Evolutionary conservation across 2,113 vertebrate genomes (phyloP), one percentile per base, ranked within the genome.

Genomic region (Mesitornis unicolor): DNA sequence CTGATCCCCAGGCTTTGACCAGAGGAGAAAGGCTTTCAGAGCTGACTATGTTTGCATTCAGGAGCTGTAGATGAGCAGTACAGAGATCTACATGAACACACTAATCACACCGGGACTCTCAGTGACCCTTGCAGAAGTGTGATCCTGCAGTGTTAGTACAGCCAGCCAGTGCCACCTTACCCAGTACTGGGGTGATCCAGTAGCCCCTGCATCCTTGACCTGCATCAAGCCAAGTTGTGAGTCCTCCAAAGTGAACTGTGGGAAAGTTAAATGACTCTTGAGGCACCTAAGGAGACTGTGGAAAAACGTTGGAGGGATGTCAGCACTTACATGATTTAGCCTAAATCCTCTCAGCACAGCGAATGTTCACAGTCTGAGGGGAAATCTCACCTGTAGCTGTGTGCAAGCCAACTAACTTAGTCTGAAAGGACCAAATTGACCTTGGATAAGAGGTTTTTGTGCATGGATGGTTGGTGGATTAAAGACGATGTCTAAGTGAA

Each of bases 401-500:
- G 77, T 33, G 8, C 76, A 81, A 70, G 79, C 63, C 93, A 96
- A 56, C 85, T 94, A 94, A 94, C 93, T 74, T 86, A 48, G 88
- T 67, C 76, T 97, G 96, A 96, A 97, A 96, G 90, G 79, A 95
- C 95, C 80, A 96, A 95, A 95, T 97, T 94, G 96, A 94, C 95
- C 95, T 95, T 84, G 73, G 85, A 84, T 96, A 96, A 97, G 85
- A 92, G 83, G 43, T 83, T 97, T 96, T 96, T 84, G 68, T 96
- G 93, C 93, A 94, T 94, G 95, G 68, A 59, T 95, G 90, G 68
- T 77, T 88, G 78, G 54, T 70, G 51, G 71, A 88, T 95, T 95
- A 90, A 77, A 54, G 54, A 67, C 79, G 69, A 90, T 70, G 10
- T 47, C 33, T 67, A 63, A 92, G 36, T 38, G 65, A 90, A 90